These are phyloP conservation scores for Cliona cf. orientalis DNA, from an alignment of 37 sponge, comb jelly and placozoan species.

Conservation along the genomic window DNA sequence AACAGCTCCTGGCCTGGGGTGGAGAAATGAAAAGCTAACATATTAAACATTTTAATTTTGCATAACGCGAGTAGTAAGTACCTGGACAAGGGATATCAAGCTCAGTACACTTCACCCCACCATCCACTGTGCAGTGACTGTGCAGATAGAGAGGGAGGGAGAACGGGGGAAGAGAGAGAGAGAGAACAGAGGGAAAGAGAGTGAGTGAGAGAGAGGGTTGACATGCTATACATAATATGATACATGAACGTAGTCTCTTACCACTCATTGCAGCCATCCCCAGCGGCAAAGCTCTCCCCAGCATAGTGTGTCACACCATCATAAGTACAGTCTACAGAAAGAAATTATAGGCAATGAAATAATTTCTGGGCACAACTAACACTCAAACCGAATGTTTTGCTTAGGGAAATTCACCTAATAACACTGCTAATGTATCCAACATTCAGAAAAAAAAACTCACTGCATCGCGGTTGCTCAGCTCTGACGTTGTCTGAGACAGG, in stretches of 20 bases:
- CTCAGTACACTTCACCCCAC: background rate
- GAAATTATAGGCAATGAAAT: background rate
- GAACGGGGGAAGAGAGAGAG: background rate
- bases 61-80: background rate
- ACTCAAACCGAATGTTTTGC: background rate
- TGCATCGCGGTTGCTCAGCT: conserved; percentile 23
- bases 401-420: background rate
- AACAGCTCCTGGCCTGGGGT: background rate
- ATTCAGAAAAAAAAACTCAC: conserved; percentile 9
- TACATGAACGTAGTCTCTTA: background rate
- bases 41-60: too few species aligned
- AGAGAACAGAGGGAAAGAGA: background rate
- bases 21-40: background rate
- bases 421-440: background rate
- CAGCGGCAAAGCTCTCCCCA: conserved; percentile 27
- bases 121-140: background rate
- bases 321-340: conserved; percentile 38
- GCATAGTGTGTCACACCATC: conserved; percentile 1
- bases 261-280: conserved; percentile 38
- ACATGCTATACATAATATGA: background rate
- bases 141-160: conserved; percentile 8
- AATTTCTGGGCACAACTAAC: background rate
- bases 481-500: conserved; percentile 2
- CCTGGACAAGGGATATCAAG: background rate
- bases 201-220: background rate